Base-by-base conservation (phyloP, 2,888 invertebrate species). In the Dryocosmus kuriphilus region DNA sequence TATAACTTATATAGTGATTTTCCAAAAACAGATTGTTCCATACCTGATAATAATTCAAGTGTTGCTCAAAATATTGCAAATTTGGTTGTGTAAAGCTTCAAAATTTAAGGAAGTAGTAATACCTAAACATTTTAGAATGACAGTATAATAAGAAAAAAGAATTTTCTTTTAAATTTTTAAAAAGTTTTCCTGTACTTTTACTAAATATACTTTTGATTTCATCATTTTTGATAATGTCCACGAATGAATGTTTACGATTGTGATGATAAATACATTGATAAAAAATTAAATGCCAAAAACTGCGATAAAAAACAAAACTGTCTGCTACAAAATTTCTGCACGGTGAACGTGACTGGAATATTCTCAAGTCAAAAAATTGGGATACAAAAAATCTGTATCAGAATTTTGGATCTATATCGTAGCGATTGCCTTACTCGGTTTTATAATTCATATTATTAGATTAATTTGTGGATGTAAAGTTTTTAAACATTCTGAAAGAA, bases 211-310 rank as follows among this genome's bases (percentile, higher is more conserved):
- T 41, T 4, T 4, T 41, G 9, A 51, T 51, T 51, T 51, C 51
- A 9, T n/a, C 9, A 51, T 22, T 51, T 71, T 51, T 51, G 67
- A 71, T 71, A 71, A 71, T 30, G 46, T 11, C 27, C 27, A 46
- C 19, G 5, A 46, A 19, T 71, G 19, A 51, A 27, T 46, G 30
- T 27, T 19, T 71, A 71, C 11, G 67, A 71, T 71, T 71, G 67
- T 71, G n/a, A 51, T 24, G 67, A 71, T 19, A 71, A 51, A 30
- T n/a, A 71, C 46, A 51, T 41, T 71, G 67, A 71, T 71, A 71
- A 71, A 51, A 71, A 71, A 46, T n/a, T 71, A 27, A 30, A 46
- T 46, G 57, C 57, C 22, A n/a, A 46, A 19, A 30, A 27, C 67
- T 46, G 30, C 27, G 67, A 71, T 71, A 51, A n/a, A n/a, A n/a